These are phyloP conservation scores for Netelia inedita DNA, from an alignment of 2,888 invertebrate genomes.

Conservation along the genomic window DNA sequence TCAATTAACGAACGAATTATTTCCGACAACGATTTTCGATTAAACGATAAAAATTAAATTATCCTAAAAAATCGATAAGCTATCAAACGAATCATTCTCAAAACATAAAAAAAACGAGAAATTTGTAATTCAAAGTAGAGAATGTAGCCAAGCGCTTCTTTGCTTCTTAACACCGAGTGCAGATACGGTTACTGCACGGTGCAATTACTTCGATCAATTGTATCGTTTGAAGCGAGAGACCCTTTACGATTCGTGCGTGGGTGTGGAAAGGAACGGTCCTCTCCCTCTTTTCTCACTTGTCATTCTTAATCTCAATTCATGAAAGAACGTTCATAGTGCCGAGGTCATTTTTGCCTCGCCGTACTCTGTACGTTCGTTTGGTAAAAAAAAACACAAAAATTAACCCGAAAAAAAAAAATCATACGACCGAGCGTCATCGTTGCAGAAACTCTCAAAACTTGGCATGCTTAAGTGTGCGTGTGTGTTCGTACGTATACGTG, in stretches of 20 bases:
- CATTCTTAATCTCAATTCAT: constrained; percentile 60
- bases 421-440: constrained; percentile 39
- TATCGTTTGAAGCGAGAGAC: constrained; percentile 51
- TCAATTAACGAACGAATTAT: too few species aligned
- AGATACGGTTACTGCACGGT: constrained; percentile 22
- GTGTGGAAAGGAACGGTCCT: constrained; percentile 28
- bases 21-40: too few species aligned
- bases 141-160: not conserved
- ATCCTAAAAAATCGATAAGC: too few species aligned
- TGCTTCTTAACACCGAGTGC: not conserved
- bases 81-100: too few species aligned
- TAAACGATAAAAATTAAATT: too few species aligned
- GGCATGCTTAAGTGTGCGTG: not conserved
- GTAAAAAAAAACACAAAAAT: constrained; percentile 10
- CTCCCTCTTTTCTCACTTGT: constrained; percentile 54
- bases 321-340: constrained; percentile 46
- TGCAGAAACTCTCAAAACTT: constrained; percentile 55
- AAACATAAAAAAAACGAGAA: not conserved
- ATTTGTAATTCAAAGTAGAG: not conserved
- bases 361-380: not conserved
- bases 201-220: constrained; percentile 63
- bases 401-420: too few species aligned
- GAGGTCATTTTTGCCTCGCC: constrained; percentile 46
- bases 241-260: constrained; percentile 50
- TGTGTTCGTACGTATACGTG: not conserved